phyloP scores from a whole-genome alignment of 1,140 invertebrate genomes.

The Drosophila miranda region DNA sequence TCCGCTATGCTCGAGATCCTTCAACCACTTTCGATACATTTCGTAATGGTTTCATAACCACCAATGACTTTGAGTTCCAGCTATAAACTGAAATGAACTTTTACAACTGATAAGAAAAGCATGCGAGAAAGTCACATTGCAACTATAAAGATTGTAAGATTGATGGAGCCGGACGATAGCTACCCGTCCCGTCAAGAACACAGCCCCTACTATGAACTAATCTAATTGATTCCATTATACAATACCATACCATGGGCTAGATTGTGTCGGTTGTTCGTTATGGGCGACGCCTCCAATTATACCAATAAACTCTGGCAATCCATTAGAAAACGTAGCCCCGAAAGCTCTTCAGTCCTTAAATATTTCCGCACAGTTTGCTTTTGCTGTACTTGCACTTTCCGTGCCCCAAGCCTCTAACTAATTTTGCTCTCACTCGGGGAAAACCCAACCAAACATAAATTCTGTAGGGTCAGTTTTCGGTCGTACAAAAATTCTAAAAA shows the following conservation, averaged over 20 bases:
- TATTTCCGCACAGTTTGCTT: slow-evolving; percentile 75
- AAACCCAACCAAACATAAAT: slow-evolving; percentile 58
- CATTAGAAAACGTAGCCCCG: slow-evolving; percentile 42
- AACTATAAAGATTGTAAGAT: slow-evolving; percentile 21
- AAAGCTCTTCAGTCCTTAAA: slow-evolving; percentile 67
- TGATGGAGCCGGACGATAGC: slow-evolving; percentile 19
- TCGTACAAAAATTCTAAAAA: slow-evolving; percentile 50
- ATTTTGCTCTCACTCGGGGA: slow-evolving; percentile 30
- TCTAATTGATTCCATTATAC: slow-evolving; percentile 12
- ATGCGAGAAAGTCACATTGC: slow-evolving; percentile 17
- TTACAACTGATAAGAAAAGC: slow-evolving; percentile 33
- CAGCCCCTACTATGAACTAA: not conserved
- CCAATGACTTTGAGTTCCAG: not conserved
- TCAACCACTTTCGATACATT: too few species aligned
- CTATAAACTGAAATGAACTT: slow-evolving; percentile 9
- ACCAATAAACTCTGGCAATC: slow-evolving; percentile 38
- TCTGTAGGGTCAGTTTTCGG: slow-evolving; percentile 47
- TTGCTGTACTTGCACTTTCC: slow-evolving; percentile 70
- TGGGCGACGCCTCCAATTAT: slow-evolving; percentile 27
- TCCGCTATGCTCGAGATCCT: too few species aligned
- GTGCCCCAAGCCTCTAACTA: slow-evolving; percentile 18
- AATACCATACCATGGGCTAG: not conserved
- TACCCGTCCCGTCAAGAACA: too few species aligned
- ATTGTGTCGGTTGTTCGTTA: slow-evolving; percentile 12
- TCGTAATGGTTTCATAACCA: not conserved